These are phyloP conservation scores for Vidua macroura DNA, from an alignment of 2,113 vertebrate genomes.

Conservation along the genomic window DNA sequence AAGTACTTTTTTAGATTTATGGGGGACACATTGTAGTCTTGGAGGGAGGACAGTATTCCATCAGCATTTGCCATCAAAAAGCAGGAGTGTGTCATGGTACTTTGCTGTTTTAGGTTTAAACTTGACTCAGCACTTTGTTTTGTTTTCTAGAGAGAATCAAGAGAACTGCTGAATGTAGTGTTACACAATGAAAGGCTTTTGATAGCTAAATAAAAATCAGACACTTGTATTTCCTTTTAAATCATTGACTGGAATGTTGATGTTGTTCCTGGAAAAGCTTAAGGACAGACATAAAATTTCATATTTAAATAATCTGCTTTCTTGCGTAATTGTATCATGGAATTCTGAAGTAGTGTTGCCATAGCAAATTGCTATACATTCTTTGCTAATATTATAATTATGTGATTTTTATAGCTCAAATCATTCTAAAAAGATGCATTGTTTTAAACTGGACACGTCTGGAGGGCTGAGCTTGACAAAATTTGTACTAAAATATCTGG, in stretches of 20 bases:
- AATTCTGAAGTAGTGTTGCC: not conserved
- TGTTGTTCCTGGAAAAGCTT: not conserved
- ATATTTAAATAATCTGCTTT: not conserved
- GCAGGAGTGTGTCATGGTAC: not conserved
- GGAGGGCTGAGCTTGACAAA: not conserved
- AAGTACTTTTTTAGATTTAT: not conserved
- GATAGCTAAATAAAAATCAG: not conserved
- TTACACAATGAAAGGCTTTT: not conserved
- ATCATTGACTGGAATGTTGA: not conserved
- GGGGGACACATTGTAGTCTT: not conserved
- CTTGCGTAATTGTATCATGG: not conserved
- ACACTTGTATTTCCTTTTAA: not conserved
- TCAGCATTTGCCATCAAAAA: not conserved
- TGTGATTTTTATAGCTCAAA: not conserved
- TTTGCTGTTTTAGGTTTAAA: not conserved
- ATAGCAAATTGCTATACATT: not conserved
- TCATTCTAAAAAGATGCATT: not conserved
- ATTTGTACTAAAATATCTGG: not conserved
- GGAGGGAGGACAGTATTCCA: not conserved
- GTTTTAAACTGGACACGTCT: not conserved
- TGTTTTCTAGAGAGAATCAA: not conserved
- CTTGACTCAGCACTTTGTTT: not conserved
- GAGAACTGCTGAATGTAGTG: not conserved
- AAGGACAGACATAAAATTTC: not conserved
- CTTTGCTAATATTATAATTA: not conserved